A percentile compares a stretch with the other conserved stretches of the same genome.
Conservation (phyloP, 2,113 vertebrate species). For the Hiodon alosoides region DNA sequence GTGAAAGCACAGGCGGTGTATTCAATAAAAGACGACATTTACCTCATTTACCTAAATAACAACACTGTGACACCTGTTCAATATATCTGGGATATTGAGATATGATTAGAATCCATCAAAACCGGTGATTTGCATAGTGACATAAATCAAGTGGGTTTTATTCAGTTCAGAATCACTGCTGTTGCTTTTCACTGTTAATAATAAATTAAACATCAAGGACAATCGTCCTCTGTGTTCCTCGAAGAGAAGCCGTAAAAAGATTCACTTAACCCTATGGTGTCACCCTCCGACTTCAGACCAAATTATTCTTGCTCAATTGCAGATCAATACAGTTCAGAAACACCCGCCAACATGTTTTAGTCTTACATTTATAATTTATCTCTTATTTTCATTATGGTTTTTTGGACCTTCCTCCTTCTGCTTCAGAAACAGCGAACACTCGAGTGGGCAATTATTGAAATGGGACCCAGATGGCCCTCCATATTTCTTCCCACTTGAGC, state of each 20-base stretch:
- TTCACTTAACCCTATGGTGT: conserved; percentile 87
- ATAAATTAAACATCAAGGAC: conserved; percentile 59
- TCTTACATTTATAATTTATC: conserved; percentile 30
- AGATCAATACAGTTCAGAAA: conserved; percentile 66
- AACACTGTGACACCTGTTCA: not conserved
- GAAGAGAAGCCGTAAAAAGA: conserved; percentile 59
- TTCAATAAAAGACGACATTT: not conserved
- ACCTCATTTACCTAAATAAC: not conserved
- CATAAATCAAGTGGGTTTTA: conserved; percentile 11
- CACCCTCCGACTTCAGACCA: conserved; percentile 82
- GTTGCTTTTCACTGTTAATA: conserved; percentile 58
- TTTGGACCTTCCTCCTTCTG: conserved; percentile 65
- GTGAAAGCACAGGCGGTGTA: not conserved
- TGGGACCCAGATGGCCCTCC: conserved; percentile 83
- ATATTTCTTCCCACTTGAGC: conserved; percentile 81
- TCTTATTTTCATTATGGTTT: conserved; percentile 27
- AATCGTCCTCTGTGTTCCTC: conserved; percentile 56
- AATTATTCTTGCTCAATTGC: conserved; percentile 72
- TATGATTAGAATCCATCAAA: not conserved
- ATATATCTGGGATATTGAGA: conserved; percentile 8
- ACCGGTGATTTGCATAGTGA: not conserved
- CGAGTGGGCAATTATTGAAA: conserved; percentile 89
- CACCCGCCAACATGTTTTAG: conserved; percentile 25
- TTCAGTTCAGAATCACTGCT: conserved; percentile 17
- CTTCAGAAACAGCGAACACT: conserved; percentile 56